Base-by-base conservation (phyloP, 2,888 invertebrate genomes). In the Megamerina dolium region DNA sequence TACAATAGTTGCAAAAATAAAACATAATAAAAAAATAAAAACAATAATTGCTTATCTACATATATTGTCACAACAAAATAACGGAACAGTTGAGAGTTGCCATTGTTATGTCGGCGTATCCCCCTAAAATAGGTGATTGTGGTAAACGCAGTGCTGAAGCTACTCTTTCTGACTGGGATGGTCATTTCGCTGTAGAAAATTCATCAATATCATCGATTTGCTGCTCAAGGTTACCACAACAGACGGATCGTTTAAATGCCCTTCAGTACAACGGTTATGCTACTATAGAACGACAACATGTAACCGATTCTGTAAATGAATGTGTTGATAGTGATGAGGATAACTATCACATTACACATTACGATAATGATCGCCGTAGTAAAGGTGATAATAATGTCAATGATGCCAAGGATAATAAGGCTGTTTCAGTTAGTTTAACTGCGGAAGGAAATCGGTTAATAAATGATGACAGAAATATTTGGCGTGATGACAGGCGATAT, bases 201-300 rank as follows among this genome's bases (percentile, higher is more conserved):
- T 29, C 43, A 3, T 12, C 32, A 4, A 23, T 16, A 3, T 34
- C 43, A 20, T 23, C 31, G 8, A 33, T 33, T 37, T 34, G 27
- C 20, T 14, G 34, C 37, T 13, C 16, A 27, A 4, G 16, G 10
- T 35, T 34, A 12, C 5, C 35, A 30, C 5, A 30, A 50, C 43
- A 9, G 41, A 30, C 46, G 43, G 9, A 33, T 46, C 45, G 48
- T 46, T 53, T 50, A 48, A 42, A 50, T 47, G 45, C 51, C 21
- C n/a, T n/a, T n/a, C n/a, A n/a, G n/a, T n/a, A n/a, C n/a, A n/a
- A n/a, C 35, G 20, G 13, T 35, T 27, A 16, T 19, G 27, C 19
- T 35, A 35, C 26, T 31, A 30, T 3, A 8, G 36, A n/a, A 30
- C 30, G 21, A 23, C 29, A 2, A 34, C 26, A 5, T 5, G 26